Conservation (phyloP, 2,888 invertebrate species). For the Stenodema calcarata region DNA sequence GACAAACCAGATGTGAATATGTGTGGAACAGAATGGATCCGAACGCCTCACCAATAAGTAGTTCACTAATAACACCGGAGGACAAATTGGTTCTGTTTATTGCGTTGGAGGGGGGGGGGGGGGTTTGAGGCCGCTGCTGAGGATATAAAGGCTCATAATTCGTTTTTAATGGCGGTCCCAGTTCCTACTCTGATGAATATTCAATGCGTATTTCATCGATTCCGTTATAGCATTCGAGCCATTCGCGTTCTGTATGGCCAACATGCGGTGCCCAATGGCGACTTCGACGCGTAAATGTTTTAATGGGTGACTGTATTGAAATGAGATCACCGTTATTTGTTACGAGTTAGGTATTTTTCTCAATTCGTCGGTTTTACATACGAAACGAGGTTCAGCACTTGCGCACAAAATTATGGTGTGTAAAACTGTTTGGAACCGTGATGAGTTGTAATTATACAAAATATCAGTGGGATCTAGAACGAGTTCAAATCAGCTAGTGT, state of each 20-base stretch:
- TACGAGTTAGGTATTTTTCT: no score
- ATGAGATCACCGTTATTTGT: no score
- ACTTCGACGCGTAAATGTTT: background rate
- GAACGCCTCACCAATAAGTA: background rate
- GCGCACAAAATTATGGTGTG: no score
- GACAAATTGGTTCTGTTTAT: background rate
- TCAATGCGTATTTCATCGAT: background rate
- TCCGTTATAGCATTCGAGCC: background rate
- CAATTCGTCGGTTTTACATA: no score
- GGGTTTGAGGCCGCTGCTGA: background rate
- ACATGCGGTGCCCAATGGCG: background rate
- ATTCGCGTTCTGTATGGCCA: background rate
- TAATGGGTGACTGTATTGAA: no score
- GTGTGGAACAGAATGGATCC: background rate
- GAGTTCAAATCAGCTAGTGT: no score
- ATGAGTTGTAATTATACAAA: no score
- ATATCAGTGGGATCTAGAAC: no score
- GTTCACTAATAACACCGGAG: background rate
- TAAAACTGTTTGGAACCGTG: no score
- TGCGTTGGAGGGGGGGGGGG: no score
- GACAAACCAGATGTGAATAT: background rate
- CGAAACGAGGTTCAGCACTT: no score
- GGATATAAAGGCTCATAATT: background rate
- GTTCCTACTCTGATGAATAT: background rate
- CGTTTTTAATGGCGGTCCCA: background rate